These are phyloP conservation scores for Colinus virginianus DNA, from an alignment of 2,113 vertebrate species.

Conservation along the genomic window DNA sequence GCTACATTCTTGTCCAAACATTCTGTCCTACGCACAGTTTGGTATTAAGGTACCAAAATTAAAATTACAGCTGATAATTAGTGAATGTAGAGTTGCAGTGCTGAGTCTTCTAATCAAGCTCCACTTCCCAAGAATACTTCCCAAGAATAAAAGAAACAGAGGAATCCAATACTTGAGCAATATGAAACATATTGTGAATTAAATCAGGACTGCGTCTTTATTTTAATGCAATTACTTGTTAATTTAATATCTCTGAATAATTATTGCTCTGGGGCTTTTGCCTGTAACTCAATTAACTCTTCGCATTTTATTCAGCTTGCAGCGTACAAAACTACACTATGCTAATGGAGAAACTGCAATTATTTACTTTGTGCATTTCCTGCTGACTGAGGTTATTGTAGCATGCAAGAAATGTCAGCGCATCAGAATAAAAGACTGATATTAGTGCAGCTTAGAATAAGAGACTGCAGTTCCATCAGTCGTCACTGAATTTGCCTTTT, in stretches of 20 bases:
- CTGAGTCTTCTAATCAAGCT: background rate
- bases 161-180: background rate
- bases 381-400: slow-evolving; percentile 43
- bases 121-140: background rate
- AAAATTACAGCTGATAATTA: background rate
- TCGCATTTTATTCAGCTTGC: slow-evolving; percentile 23
- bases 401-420: background rate
- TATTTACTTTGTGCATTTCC: slow-evolving; percentile 62
- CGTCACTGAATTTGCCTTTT: slow-evolving; percentile 8
- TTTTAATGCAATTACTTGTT: slow-evolving; percentile 36
- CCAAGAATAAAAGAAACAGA: background rate
- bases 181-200: background rate
- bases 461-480: background rate
- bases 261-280: slow-evolving; percentile 23
- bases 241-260: slow-evolving; percentile 34
- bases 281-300: slow-evolving; percentile 46
- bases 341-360: slow-evolving; percentile 37
- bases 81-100: background rate
- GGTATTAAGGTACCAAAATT: background rate
- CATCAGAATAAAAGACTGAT: slow-evolving; percentile 35
- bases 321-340: background rate
- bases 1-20: background rate
- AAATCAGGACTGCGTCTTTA: background rate
- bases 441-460: background rate
- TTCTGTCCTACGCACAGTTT: background rate